Percentiles rank a stretch among this genome's conserved stretches.
Evolutionary conservation across 2,888 invertebrate genomes (phyloP).

Genomic region (Dioctria linearis): DNA sequence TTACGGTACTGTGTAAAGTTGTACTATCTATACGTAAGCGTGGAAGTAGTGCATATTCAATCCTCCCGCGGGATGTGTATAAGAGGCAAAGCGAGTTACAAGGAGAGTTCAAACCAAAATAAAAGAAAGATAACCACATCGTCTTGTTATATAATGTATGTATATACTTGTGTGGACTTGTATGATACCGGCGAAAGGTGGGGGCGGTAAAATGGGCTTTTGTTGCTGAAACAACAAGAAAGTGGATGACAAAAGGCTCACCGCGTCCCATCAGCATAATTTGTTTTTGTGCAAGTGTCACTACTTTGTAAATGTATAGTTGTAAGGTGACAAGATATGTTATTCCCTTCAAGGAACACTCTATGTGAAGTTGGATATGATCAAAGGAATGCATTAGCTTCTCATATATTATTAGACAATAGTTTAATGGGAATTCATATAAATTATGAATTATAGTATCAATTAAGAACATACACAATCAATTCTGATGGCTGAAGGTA

Average conservation of each 20-base stretch:
- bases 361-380: too few relatives aligned
- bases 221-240: conserved; percentile 15
- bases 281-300: not conserved
- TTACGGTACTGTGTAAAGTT: not conserved
- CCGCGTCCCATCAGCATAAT: conserved; percentile 3
- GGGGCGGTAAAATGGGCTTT: not conserved
- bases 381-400: too few relatives aligned
- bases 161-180: too few relatives aligned
- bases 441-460: too few relatives aligned
- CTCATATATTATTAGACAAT: too few relatives aligned
- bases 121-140: conserved; percentile 19
- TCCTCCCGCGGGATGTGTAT: too few relatives aligned
- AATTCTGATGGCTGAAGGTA: too few relatives aligned
- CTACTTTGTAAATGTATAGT: too few relatives aligned
- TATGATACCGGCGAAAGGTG: not conserved
- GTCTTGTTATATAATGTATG: not conserved
- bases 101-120: not conserved
- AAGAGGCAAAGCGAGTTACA: conserved; percentile 8
- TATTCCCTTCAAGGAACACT: too few relatives aligned
- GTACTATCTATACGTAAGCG: not conserved
- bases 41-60: not conserved
- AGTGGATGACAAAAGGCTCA: conserved; percentile 11
- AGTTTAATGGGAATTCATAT: too few relatives aligned
- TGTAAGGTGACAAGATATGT: too few relatives aligned
- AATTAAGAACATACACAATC: too few relatives aligned